Evolutionary conservation across 2,797 vertebrate genomes (phyloP).

Genomic region (Rhabdomys pumilio): DNA sequence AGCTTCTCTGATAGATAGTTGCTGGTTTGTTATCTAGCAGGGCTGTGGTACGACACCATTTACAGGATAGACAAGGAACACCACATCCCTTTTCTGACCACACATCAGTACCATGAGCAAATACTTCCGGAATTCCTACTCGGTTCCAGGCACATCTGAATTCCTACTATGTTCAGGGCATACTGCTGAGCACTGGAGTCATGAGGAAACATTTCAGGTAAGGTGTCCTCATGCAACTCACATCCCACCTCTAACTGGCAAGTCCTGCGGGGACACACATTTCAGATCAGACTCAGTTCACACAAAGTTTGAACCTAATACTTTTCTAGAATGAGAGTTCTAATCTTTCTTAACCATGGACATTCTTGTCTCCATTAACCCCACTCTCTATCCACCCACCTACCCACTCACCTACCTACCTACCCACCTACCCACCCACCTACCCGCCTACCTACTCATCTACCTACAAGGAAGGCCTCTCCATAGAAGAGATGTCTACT

Average conservation of each 20-base stretch:
- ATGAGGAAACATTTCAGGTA: neutral
- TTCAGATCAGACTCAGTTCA: neutral
- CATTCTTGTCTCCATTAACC: neutral
- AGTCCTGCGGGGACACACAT: neutral
- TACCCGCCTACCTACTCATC: neutral
- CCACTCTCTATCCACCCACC: neutral
- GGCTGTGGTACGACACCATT: neutral
- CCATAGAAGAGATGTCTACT: neutral
- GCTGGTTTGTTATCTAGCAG: neutral
- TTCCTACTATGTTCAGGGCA: neutral
- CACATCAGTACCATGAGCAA: neutral
- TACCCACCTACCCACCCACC: too few relatives aligned
- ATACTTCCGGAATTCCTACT: neutral
- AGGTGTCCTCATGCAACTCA: neutral
- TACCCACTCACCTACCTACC: too few relatives aligned
- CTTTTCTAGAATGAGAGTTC: slow-evolving; percentile 13
- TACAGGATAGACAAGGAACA: neutral
- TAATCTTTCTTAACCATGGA: neutral
- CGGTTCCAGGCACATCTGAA: neutral
- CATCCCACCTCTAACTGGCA: fast-evolving
- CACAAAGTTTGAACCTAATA: neutral
- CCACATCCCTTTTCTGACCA: neutral
- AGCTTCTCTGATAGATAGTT: neutral
- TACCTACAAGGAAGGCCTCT: neutral
- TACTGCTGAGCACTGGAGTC: neutral